Evolutionary conservation across 1,140 invertebrate species (phyloP).

Genomic region (Sarcophaga bullata): DNA sequence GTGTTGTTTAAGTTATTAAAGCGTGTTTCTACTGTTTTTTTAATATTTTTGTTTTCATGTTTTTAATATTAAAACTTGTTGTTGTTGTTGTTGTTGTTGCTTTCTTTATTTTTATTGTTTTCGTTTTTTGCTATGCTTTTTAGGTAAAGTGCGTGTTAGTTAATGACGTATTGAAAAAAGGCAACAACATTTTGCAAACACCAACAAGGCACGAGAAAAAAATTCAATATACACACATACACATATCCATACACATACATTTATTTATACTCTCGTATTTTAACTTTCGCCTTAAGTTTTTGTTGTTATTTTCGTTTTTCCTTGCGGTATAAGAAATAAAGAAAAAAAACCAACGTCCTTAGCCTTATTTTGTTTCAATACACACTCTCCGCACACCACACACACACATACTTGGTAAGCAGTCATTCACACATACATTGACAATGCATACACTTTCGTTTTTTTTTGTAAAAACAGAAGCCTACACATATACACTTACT

Average conservation of each 20-base stretch:
- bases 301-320: neutral
- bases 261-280: neutral
- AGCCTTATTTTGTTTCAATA: conserved; percentile 44
- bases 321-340: neutral
- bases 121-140: neutral
- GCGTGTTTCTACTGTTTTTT: neutral
- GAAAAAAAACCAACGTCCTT: conserved; percentile 35
- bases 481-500: neutral
- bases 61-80: neutral
- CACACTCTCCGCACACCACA: conserved; percentile 18
- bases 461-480: neutral
- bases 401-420: neutral
- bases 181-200: conserved; percentile 20
- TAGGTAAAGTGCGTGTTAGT: conserved; percentile 7
- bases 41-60: neutral
- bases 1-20: neutral
- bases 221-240: neutral
- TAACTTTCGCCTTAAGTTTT: neutral
- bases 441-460: neutral
- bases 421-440: neutral
- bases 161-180: conserved; percentile 24
- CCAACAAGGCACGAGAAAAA: neutral
- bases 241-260: neutral
- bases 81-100: neutral
- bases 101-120: no score